Evolutionary conservation across 1,140 invertebrate genomes (phyloP).

Genomic region (Dendroctonus ponderosae): DNA sequence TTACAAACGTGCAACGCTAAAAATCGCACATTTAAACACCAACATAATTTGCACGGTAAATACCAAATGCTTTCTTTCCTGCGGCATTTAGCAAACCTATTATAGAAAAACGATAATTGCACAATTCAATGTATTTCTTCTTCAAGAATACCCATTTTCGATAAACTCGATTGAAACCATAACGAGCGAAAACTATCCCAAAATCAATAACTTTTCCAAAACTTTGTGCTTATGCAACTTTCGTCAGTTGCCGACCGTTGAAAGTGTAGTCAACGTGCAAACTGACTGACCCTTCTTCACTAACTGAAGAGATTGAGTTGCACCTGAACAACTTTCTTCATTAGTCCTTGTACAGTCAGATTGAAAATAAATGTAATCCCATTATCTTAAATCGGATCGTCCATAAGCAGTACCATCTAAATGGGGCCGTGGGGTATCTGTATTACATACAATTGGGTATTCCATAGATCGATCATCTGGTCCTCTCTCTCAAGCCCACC

Average conservation of each 20-base stretch:
- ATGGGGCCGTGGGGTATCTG: slow-evolving; percentile 5
- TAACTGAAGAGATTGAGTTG: background rate
- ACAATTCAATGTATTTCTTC: too few species aligned
- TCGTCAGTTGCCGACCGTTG: background rate
- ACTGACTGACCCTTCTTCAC: background rate
- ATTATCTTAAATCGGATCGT: slow-evolving; percentile 20
- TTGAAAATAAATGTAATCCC: slow-evolving; percentile 16
- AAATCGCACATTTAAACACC: too few species aligned
- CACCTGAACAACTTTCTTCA: background rate
- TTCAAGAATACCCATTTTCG: too few species aligned
- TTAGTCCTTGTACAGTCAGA: background rate
- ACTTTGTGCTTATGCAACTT: too few species aligned
- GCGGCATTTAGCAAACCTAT: too few species aligned
- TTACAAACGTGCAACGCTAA: too few species aligned
- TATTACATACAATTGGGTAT: slow-evolving; percentile 6
- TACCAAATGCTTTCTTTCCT: too few species aligned
- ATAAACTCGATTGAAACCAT: too few species aligned
- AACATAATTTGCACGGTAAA: too few species aligned
- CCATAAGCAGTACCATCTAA: slow-evolving; percentile 17
- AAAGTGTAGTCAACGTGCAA: background rate
- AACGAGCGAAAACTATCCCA: too few species aligned
- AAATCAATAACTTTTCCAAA: too few species aligned
- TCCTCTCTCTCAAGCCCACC: slow-evolving; percentile 3
- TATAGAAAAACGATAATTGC: too few species aligned
- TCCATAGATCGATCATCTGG: background rate